Percentiles rank a stretch among this genome's conserved stretches.
phyloP scores from a whole-genome alignment of 1,140 invertebrate species.

The Rhysida immarginata region DNA sequence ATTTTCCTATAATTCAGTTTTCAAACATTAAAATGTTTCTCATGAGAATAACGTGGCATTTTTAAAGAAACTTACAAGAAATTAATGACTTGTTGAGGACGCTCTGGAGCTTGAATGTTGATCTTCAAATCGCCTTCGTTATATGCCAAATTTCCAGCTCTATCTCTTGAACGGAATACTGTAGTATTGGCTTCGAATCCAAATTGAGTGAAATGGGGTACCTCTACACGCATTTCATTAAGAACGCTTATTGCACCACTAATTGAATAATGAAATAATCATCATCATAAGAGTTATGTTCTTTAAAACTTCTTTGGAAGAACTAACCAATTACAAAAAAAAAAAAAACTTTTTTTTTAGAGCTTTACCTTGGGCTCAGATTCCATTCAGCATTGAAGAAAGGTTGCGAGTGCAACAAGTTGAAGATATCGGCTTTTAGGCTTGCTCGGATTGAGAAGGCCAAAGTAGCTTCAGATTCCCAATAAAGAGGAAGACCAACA shows the following conservation, averaged over 20 bases:
- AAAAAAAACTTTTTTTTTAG: not conserved
- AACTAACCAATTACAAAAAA: not conserved
- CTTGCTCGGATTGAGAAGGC: slow-evolving; percentile 4
- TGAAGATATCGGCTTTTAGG: not conserved
- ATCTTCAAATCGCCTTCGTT: slow-evolving; percentile 4
- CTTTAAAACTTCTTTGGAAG: not conserved
- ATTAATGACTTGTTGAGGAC: too few relatives aligned
- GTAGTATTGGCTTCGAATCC: slow-evolving; percentile 17
- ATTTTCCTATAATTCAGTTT: too few relatives aligned
- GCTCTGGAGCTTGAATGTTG: slow-evolving; percentile 5
- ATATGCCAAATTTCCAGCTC: slow-evolving; percentile 1
- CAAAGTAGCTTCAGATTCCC: slow-evolving; percentile 12
- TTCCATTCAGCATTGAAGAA: not conserved
- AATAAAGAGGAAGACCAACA: slow-evolving; percentile 15
- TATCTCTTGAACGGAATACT: slow-evolving; percentile 7
- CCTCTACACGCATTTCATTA: slow-evolving; percentile 15
- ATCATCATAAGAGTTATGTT: not conserved
- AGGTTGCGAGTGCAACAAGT: not conserved
- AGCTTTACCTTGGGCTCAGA: not conserved
- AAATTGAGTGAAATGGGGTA: slow-evolving; percentile 14
- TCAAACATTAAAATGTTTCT: not conserved
- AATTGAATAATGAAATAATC: not conserved
- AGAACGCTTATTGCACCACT: slow-evolving; percentile 13
- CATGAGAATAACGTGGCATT: not conserved
- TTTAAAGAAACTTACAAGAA: too few relatives aligned